Evolutionary conservation across 2,113 vertebrate species (phyloP), one percentile per base, ranked within the genome.

Genomic region (Esox niger): DNA sequence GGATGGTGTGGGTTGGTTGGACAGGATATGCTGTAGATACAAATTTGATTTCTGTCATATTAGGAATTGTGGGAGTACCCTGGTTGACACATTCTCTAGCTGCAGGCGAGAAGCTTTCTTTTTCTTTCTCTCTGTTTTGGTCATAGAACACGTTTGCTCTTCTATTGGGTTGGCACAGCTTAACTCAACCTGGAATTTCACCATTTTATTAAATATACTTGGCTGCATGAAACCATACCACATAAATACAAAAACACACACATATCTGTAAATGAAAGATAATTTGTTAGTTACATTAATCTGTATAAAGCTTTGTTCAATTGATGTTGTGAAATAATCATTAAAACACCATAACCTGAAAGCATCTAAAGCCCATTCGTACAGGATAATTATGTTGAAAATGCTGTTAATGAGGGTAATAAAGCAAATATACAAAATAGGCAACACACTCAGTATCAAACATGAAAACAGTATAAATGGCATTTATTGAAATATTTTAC

Each of bases 311-410:
- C 38, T 17, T 15, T 43, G 38, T 43, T 38, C 35, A 38, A 38
- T 15, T 13, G 15, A 15, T 13, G 2, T 9, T 7, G 49, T n/a
- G 49, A 54, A 25, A 54, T 21, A 23, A 54, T n/a, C 49, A 21
- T 54, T 54, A 25, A 52, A 52, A 52, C 11, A 13, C 35, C 35
- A 38, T 38, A 52, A 54, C 20, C n/a, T 30, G 52, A 65, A 55
- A 43, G 38, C 15, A 43, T 43, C 38, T 67, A 43, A 61, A 49
- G 57, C 64, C 57, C 62, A 32, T 69, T 65, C 52, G 54, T 69
- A 59, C 25, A 69, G 31, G 55, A 66, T 65, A 25, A 65, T 75
- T 74, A 69, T 64, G 31, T 30, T 38, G 56, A 61, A 35, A 49
- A 65, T 31, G 26, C 52, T 60, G 46, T 74, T 66, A 59, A 59